A percentile compares a stretch with the other conserved stretches of the same genome.
Conservation (phyloP, 2,888 invertebrate species). For the Calliphora vomitoria region DNA sequence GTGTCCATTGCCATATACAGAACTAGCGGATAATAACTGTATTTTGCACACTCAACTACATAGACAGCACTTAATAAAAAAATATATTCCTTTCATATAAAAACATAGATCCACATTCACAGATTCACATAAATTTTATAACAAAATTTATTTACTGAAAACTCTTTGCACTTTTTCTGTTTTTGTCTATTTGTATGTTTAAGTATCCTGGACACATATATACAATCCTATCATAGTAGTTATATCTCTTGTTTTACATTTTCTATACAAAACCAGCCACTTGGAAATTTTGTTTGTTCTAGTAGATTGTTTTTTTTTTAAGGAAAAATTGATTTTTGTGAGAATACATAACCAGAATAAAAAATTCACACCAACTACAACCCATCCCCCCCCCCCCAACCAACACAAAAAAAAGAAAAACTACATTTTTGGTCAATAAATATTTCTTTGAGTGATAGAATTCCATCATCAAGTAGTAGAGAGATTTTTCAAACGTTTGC, state of each 20-base stretch:
- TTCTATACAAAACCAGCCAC: neutral
- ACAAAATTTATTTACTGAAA: constrained; percentile 51
- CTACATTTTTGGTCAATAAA: too few species aligned
- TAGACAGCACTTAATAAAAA: neutral
- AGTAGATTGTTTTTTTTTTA: constrained; percentile 17
- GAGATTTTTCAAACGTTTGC: too few species aligned
- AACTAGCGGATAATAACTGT: too few species aligned
- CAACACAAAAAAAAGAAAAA: too few species aligned
- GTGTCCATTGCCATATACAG: too few species aligned
- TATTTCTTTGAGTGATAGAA: too few species aligned
- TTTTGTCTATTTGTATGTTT: neutral
- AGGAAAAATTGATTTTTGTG: neutral
- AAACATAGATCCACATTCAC: neutral
- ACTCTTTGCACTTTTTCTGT: constrained; percentile 24
- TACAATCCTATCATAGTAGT: neutral
- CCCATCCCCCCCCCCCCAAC: too few species aligned
- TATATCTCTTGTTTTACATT: neutral
- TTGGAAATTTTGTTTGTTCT: constrained; percentile 32
- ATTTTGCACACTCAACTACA: neutral
- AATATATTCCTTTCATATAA: neutral
- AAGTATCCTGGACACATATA: constrained; percentile 1
- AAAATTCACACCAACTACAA: too few species aligned
- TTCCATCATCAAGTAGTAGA: too few species aligned
- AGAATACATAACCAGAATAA: too few species aligned
- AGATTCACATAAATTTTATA: neutral